A percentile compares a stretch with the other conserved stretches of the same genome.
Evolutionary conservation across 2,797 vertebrate species (phyloP).

Genomic region (Gymnothorax javanicus): DNA sequence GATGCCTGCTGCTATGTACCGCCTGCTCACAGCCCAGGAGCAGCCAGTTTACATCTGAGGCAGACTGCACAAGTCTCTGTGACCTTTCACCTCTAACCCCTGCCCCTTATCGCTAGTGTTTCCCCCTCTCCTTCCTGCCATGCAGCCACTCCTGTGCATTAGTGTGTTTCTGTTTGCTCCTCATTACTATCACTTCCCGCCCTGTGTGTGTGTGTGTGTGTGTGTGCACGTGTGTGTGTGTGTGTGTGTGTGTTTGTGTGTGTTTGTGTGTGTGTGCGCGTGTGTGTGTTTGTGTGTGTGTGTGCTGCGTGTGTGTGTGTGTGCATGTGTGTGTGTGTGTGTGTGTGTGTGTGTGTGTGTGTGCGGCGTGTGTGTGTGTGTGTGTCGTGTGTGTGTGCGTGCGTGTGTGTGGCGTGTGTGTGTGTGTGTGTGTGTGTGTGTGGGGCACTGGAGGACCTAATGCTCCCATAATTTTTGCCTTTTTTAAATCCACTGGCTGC

Average conservation of each 20-base stretch:
- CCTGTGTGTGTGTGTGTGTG: not conserved
- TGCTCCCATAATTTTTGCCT: not conserved
- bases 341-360: not conserved
- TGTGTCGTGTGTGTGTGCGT: slow-evolving; percentile 1
- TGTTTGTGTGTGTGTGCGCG: slow-evolving; percentile 13
- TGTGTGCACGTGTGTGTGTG: slow-evolving; percentile 11
- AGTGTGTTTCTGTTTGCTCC: slow-evolving; percentile 60
- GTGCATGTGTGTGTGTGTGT: slow-evolving; percentile 11
- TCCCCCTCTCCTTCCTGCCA: not conserved
- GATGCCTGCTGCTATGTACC: slow-evolving; percentile 98
- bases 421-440: slow-evolving; percentile 22
- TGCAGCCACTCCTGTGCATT: slow-evolving; percentile 70
- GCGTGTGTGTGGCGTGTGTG: slow-evolving; percentile 22
- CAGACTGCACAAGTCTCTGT: slow-evolving; percentile 31
- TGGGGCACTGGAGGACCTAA: not conserved
- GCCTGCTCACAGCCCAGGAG: slow-evolving; percentile 95
- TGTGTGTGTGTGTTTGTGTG: slow-evolving; percentile 14
- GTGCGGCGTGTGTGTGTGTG: slow-evolving; percentile 36
- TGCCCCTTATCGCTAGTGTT: not conserved
- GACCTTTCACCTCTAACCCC: slow-evolving; percentile 10
- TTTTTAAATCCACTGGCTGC: not conserved
- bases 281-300: slow-evolving; percentile 12
- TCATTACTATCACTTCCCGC: not conserved
- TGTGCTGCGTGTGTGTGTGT: not conserved
- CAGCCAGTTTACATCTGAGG: slow-evolving; percentile 78